These are phyloP conservation scores for Capitella teleta DNA, from an alignment of 1,140 invertebrate species.

Conservation along the genomic window DNA sequence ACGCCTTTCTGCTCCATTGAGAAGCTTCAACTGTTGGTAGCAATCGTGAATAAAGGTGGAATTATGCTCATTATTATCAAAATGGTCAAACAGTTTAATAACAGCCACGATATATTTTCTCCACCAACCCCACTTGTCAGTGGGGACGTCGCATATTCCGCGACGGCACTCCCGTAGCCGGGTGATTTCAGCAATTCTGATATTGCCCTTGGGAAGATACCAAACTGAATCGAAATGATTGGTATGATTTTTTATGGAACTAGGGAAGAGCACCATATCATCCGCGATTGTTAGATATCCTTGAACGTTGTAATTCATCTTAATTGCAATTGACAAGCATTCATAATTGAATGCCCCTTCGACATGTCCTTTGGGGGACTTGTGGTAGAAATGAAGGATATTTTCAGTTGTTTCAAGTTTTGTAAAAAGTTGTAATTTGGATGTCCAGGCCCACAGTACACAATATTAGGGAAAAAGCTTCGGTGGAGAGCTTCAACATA, in stretches of 20 bases:
- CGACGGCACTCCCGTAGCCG: slow-evolving; percentile 3
- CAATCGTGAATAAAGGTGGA: neutral
- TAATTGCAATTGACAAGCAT: slow-evolving; percentile 31
- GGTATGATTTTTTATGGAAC: neutral
- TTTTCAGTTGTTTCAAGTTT: slow-evolving; percentile 19
- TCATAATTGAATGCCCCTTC: slow-evolving; percentile 21
- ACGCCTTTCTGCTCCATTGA: slow-evolving; percentile 1
- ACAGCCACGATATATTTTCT: neutral
- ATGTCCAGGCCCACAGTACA: slow-evolving; percentile 32
- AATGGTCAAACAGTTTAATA: neutral
- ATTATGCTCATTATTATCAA: neutral
- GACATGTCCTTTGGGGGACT: slow-evolving; percentile 7
- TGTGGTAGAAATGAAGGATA: slow-evolving; percentile 30
- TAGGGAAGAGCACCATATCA: slow-evolving; percentile 13
- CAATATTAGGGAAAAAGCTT: slow-evolving; percentile 29
- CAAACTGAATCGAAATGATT: neutral
- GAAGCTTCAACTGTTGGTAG: neutral
- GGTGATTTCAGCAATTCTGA: slow-evolving; percentile 6
- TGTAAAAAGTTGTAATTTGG: slow-evolving; percentile 26
- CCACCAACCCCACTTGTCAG: slow-evolving; percentile 10
- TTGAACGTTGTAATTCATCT: slow-evolving; percentile 36
- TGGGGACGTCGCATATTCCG: slow-evolving; percentile 6
- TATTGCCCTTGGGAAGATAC: neutral
- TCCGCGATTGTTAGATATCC: slow-evolving; percentile 30
- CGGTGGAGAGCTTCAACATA: slow-evolving; percentile 31